phyloP scores from a whole-genome alignment of 2,797 vertebrate genomes.

The Manis pentadactyla region DNA sequence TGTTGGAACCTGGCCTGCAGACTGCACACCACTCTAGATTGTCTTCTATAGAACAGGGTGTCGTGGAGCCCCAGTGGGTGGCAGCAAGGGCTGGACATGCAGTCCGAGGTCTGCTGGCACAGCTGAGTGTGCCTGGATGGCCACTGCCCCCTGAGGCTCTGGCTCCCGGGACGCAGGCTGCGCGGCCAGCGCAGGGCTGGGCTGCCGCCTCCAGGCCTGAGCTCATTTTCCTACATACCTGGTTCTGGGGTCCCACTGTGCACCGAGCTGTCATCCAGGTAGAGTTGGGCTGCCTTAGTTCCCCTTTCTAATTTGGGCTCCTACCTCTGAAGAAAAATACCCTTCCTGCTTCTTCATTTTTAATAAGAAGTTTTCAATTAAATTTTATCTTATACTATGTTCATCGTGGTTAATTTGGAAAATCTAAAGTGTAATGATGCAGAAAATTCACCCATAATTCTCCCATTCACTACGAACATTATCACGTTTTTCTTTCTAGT shows the following conservation, averaged over 20 bases:
- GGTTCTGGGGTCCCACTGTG: not conserved
- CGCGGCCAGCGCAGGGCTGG: too few relatives aligned
- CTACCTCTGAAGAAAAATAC: not conserved
- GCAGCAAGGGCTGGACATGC: not conserved
- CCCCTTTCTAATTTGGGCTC: not conserved
- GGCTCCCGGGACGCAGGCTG: not conserved
- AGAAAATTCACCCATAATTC: not conserved
- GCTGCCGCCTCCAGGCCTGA: too few relatives aligned
- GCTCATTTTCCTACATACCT: not conserved
- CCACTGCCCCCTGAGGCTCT: fast-evolving
- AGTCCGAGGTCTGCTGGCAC: not conserved
- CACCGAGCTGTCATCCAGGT: not conserved
- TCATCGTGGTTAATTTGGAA: not conserved
- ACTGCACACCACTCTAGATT: not conserved
- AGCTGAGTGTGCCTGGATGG: not conserved
- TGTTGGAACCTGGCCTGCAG: fast-evolving
- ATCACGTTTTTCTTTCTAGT: not conserved
- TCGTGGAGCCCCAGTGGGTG: fast-evolving
- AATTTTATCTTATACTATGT: not conserved
- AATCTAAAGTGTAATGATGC: not conserved
- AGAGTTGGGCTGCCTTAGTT: not conserved
- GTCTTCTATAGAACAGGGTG: not conserved
- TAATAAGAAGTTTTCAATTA: not conserved
- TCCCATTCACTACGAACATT: not conserved
- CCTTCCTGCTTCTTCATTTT: not conserved